phyloP scores from a whole-genome alignment of 2,888 invertebrate species.

The Synanthedon formicaeformis region DNA sequence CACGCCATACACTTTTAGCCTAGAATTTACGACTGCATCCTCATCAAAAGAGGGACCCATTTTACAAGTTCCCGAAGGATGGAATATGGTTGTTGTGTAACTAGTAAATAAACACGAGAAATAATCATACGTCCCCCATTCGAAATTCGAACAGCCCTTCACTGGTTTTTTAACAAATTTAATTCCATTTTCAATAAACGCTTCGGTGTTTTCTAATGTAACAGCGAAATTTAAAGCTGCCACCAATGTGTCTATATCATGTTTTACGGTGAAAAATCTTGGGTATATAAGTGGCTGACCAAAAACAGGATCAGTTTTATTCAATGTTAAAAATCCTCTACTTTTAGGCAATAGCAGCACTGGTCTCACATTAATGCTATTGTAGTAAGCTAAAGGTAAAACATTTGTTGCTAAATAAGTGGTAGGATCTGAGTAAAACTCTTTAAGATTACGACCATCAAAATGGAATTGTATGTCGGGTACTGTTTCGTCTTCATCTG shows the following conservation, averaged over 20 bases:
- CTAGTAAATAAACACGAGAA: slow-evolving; percentile 75
- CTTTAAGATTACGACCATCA: slow-evolving; percentile 64
- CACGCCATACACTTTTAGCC: slow-evolving; percentile 40
- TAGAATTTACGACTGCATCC: slow-evolving; percentile 39
- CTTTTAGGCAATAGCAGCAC: slow-evolving; percentile 72
- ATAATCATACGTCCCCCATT: slow-evolving; percentile 72
- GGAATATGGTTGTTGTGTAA: slow-evolving; percentile 70
- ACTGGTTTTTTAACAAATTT: slow-evolving; percentile 64
- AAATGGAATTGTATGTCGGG: slow-evolving; percentile 77
- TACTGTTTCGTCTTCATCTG: slow-evolving; percentile 50
- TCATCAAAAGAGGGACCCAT: slow-evolving; percentile 50
- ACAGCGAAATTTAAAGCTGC: slow-evolving; percentile 71
- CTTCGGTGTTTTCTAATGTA: slow-evolving; percentile 65
- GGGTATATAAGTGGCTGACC: slow-evolving; percentile 80
- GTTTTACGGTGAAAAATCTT: slow-evolving; percentile 71
- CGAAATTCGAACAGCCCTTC: slow-evolving; percentile 63
- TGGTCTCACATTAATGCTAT: slow-evolving; percentile 72
- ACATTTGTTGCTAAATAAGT: slow-evolving; percentile 49
- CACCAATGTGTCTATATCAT: slow-evolving; percentile 72
- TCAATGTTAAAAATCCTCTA: slow-evolving; percentile 72
- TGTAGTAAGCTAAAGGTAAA: slow-evolving; percentile 71
- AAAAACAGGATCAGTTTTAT: slow-evolving; percentile 74
- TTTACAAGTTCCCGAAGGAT: slow-evolving; percentile 49
- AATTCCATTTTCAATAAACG: slow-evolving; percentile 67
- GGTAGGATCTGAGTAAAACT: slow-evolving; percentile 69